phyloP scores from a whole-genome alignment of 2,797 vertebrate genomes.

The Petrocephalus schoutedeni region DNA sequence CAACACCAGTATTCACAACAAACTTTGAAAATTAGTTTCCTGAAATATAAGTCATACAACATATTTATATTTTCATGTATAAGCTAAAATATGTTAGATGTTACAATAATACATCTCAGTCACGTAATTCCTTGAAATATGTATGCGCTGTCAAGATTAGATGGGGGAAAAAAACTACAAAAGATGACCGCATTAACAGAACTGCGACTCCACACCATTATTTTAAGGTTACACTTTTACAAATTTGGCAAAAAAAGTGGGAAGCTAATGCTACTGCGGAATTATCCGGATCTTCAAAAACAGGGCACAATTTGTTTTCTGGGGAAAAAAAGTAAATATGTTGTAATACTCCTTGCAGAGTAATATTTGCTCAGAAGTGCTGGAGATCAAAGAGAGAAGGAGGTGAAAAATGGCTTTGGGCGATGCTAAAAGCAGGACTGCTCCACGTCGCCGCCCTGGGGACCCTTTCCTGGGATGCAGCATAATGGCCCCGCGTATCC shows the following conservation, averaged over 20 bases:
- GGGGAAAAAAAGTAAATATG: background rate
- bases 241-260: background rate
- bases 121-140: background rate
- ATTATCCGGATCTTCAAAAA: conserved; percentile 14
- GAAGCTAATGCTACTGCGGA: background rate
- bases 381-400: background rate
- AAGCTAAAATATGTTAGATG: background rate
- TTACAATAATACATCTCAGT: background rate
- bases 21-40: conserved; percentile 1
- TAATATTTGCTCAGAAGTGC: conserved; percentile 12
- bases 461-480: background rate
- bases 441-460: too few species aligned
- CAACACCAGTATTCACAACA: background rate
- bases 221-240: background rate
- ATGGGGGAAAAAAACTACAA: background rate
- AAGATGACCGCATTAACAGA: background rate
- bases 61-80: background rate
- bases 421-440: background rate
- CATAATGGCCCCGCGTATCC: background rate
- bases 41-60: background rate
- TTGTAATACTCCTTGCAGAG: background rate
- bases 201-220: background rate
- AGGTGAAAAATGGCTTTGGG: background rate
- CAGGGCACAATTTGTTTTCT: background rate
- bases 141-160: background rate